Base-by-base conservation (phyloP, 2,888 invertebrate genomes). In the Matsumyia berberina region DNA sequence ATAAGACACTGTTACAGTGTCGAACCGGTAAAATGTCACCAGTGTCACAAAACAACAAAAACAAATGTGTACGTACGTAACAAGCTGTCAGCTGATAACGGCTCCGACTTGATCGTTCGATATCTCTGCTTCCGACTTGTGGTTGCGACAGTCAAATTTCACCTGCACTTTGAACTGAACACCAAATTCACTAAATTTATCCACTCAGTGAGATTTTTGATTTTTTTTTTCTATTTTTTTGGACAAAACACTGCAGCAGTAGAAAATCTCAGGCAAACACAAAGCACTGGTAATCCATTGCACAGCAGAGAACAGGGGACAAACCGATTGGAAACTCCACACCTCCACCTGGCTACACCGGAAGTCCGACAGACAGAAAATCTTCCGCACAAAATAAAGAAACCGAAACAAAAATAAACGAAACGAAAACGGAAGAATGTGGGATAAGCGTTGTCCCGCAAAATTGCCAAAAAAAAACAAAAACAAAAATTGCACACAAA, bases 281-380 rank as follows among this genome's bases (percentile, higher is more conserved):
- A 66, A 69, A 58, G 76, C 85, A 85, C 85, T 85, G 79, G 85
- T 80, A 85, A 85, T 85, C 85, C 80, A 85, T 80, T 70, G 69
- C 49, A 80, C 24, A 42, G n/a, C 46, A 39, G 9, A 42, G 11
- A 42, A 67, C 31, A n/a, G 44, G 11, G 42, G 57, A 79, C 69
- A 31, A 33, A 64, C 44, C 15, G 70, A 17, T 24, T 9, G 46
- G 35, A 15, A 62, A 35, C 66, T 55, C 49, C 15, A 35, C 78
- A 83, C 83, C 73, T 29, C 44, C 78, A 83, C 83, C 79, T 83
- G 83, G 79, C 64, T 19, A n/a, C 57, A 80, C 85, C 85, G 85
- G 85, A 85, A 74, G 80, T 80, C 64, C 76, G 74, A 79, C 74
- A 80, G 85, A 85, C 80, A 69, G 39, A 44, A 70, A 66, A 46